Evolutionary conservation across 2,888 invertebrate genomes (phyloP).

Genomic region (Zonitis immaculata): DNA sequence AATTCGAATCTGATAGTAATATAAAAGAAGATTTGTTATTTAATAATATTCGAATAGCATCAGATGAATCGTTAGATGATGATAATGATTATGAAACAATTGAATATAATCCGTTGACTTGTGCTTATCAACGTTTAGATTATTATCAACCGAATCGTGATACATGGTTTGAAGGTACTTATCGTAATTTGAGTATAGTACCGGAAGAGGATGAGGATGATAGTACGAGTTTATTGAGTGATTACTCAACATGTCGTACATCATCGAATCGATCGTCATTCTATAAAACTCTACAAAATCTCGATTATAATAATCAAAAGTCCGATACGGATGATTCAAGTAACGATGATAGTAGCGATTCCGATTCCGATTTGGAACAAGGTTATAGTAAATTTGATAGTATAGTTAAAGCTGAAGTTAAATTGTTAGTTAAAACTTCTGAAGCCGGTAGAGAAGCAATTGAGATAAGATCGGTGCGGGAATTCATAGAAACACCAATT

Average conservation of each 20-base stretch:
- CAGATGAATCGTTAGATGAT: constrained; percentile 38
- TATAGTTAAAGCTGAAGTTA: constrained; percentile 50
- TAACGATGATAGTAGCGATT: constrained; percentile 35
- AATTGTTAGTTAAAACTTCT: constrained; percentile 51
- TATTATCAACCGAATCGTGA: constrained; percentile 29
- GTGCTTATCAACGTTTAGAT: constrained; percentile 28
- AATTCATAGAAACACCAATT: constrained; percentile 37
- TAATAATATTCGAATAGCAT: constrained; percentile 28
- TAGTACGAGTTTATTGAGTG: constrained; percentile 36
- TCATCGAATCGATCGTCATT: constrained; percentile 14
- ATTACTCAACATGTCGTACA: constrained; percentile 26
- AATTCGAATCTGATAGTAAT: constrained; percentile 27
- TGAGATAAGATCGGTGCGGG: constrained; percentile 49
- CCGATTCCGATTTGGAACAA: background rate
- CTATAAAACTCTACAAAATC: constrained; percentile 5
- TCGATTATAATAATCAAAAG: constrained; percentile 1
- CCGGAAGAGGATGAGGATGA: constrained; percentile 48
- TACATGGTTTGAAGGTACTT: constrained; percentile 48
- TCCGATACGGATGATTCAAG: constrained; percentile 23
- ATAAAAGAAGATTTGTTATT: constrained; percentile 23
- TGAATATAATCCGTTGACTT: constrained; percentile 30
- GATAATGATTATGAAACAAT: constrained; percentile 41
- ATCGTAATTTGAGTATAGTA: constrained; percentile 47
- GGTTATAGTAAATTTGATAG: constrained; percentile 29
- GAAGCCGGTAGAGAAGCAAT: constrained; percentile 51